Conservation (phyloP, 2,888 invertebrate genomes). For the Ormyrus labotus region DNA sequence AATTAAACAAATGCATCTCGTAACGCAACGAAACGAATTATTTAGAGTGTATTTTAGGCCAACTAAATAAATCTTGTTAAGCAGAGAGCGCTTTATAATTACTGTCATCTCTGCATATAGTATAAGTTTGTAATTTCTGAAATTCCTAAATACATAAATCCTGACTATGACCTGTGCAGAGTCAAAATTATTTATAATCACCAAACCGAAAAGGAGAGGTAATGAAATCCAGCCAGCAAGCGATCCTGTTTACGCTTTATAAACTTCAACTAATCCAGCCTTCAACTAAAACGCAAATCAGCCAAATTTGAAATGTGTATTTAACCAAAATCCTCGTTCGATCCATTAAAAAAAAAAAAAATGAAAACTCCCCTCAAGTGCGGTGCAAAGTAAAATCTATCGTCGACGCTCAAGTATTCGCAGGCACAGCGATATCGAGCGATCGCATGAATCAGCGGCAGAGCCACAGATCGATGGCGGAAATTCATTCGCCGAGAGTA, state of each 20-base stretch:
- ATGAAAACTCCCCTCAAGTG: no score
- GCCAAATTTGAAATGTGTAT: no score
- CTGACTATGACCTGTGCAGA: neutral
- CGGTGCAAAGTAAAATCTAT: slow-evolving; percentile 27
- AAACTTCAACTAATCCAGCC: no score
- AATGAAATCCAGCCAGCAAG: no score
- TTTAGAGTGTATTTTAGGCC: slow-evolving; percentile 19
- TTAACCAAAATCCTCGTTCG: no score
- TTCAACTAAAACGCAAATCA: no score
- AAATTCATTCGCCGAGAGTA: slow-evolving; percentile 29
- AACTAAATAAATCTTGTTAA: slow-evolving; percentile 38
- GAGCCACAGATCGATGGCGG: slow-evolving; percentile 26
- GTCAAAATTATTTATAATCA: no score
- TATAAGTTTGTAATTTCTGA: neutral
- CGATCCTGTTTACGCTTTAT: no score
- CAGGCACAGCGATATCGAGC: neutral
- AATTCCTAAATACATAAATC: slow-evolving; percentile 4
- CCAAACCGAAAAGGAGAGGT: no score
- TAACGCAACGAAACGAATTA: slow-evolving; percentile 4
- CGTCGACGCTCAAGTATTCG: neutral
- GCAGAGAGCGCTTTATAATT: slow-evolving; percentile 32
- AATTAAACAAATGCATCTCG: slow-evolving; percentile 28
- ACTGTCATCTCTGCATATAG: slow-evolving; percentile 19
- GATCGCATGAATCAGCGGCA: slow-evolving; percentile 30
- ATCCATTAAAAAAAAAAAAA: no score